These are phyloP conservation scores for Paratilapia polleni DNA, from an alignment of 2,113 vertebrate genomes.

Conservation along the genomic window DNA sequence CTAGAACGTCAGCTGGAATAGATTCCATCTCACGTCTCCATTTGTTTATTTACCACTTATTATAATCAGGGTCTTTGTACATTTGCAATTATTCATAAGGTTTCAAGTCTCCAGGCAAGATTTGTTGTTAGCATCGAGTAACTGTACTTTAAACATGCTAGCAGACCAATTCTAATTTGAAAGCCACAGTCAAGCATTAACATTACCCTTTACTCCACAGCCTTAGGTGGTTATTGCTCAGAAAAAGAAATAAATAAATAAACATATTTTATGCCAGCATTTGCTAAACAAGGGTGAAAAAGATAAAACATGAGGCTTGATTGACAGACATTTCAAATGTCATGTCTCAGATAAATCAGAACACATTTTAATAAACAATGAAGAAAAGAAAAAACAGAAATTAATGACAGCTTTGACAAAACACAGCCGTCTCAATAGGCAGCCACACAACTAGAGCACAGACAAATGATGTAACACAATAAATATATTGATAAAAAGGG, in stretches of 20 bases:
- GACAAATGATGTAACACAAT: slow-evolving; percentile 16
- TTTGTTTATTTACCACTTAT: slow-evolving; percentile 18
- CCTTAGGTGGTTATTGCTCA: neutral
- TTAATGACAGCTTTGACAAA: slow-evolving; percentile 16
- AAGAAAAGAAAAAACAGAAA: slow-evolving; percentile 4
- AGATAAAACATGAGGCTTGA: neutral
- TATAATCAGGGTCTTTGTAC: slow-evolving; percentile 9
- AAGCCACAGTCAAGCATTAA: neutral
- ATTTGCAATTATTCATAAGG: slow-evolving; percentile 8
- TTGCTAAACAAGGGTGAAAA: neutral
- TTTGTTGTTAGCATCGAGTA: neutral
- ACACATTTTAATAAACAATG: neutral
- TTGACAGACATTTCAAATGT: neutral
- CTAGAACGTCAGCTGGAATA: neutral
- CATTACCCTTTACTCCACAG: neutral
- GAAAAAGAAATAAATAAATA: neutral
- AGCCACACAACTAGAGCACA: slow-evolving; percentile 3
- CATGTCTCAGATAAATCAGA: neutral
- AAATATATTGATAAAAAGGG: slow-evolving; percentile 25
- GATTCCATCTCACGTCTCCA: neutral
- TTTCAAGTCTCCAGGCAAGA: neutral
- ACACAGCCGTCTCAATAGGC: slow-evolving; percentile 1
- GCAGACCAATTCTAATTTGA: neutral
- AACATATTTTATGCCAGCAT: neutral
- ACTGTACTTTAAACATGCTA: neutral